Evolutionary conservation across 2,888 invertebrate genomes (phyloP).

Genomic region (Drosophila kambysellisi): DNA sequence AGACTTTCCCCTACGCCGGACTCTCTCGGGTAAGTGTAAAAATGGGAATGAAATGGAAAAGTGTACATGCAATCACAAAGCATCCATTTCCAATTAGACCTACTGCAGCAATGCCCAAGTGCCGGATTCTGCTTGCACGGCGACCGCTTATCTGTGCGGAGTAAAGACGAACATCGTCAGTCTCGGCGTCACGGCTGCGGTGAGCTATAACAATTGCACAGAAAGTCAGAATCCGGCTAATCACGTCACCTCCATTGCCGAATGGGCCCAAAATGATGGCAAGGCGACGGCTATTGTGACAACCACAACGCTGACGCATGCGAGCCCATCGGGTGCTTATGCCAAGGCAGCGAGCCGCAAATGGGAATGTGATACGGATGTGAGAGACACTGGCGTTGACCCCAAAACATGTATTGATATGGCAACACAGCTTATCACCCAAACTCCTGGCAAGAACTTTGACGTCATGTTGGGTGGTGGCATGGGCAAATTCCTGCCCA

Average conservation of each 20-base stretch:
- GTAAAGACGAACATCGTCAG: constrained; percentile 89
- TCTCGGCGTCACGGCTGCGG: constrained; percentile 89
- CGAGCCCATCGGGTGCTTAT: constrained; percentile 89
- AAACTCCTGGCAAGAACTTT: constrained; percentile 89
- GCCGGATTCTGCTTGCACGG: constrained; percentile 89
- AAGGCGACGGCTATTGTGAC: constrained; percentile 89
- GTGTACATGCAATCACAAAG: not conserved
- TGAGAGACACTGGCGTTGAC: constrained; percentile 70
- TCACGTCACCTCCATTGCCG: constrained; percentile 88
- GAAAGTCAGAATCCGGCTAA: constrained; percentile 87
- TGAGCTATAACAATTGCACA: constrained; percentile 87
- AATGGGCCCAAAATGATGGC: constrained; percentile 88
- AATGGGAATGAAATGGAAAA: not conserved
- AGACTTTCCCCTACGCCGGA: constrained; percentile 88
- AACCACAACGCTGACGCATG: constrained; percentile 91
- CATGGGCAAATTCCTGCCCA: constrained; percentile 88
- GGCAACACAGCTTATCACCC: constrained; percentile 89
- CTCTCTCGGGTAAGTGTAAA: constrained; percentile 87
- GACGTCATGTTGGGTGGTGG: constrained; percentile 93
- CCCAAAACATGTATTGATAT: constrained; percentile 88
- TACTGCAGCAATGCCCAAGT: constrained; percentile 89
- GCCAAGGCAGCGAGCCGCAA: constrained; percentile 88
- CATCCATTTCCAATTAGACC: constrained; percentile 83
- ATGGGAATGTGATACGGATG: constrained; percentile 90
- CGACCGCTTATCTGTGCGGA: constrained; percentile 86